Evolutionary conservation across 2,113 vertebrate genomes (phyloP).

Genomic region (Glaucomys volans): DNA sequence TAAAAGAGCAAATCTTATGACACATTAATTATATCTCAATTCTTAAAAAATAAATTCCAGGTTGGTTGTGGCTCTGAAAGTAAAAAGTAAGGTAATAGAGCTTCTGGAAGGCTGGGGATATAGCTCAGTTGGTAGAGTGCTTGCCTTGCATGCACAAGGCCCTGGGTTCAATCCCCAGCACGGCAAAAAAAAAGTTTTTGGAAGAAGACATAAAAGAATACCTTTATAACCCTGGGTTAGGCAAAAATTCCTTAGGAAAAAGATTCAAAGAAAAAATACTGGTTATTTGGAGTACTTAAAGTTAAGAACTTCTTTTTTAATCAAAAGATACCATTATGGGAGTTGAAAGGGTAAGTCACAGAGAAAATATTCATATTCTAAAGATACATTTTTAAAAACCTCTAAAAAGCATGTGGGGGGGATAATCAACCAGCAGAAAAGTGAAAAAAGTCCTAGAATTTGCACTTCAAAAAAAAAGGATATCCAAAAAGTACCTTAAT

Average conservation of each 20-base stretch:
- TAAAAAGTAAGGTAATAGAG: not conserved
- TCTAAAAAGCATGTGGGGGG: not conserved
- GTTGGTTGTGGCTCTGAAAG: not conserved
- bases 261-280: not conserved
- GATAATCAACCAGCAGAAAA: not conserved
- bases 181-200: not conserved
- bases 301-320: not conserved
- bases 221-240: not conserved
- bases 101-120: not conserved
- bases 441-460: not conserved
- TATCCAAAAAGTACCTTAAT: not conserved
- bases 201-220: not conserved
- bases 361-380: not conserved
- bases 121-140: too few relatives aligned
- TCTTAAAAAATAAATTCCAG: not conserved
- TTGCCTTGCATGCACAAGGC: too few relatives aligned
- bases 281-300: not conserved
- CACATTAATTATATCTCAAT: not conserved
- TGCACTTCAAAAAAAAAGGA: not conserved
- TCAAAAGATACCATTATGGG: not conserved
- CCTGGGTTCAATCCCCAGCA: too few relatives aligned
- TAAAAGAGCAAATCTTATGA: not conserved
- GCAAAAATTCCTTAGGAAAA: not conserved
- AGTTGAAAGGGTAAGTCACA: not conserved
- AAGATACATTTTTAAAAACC: not conserved